phyloP scores from a whole-genome alignment of 2,888 invertebrate genomes.

The Nemotelus pantherinus region DNA sequence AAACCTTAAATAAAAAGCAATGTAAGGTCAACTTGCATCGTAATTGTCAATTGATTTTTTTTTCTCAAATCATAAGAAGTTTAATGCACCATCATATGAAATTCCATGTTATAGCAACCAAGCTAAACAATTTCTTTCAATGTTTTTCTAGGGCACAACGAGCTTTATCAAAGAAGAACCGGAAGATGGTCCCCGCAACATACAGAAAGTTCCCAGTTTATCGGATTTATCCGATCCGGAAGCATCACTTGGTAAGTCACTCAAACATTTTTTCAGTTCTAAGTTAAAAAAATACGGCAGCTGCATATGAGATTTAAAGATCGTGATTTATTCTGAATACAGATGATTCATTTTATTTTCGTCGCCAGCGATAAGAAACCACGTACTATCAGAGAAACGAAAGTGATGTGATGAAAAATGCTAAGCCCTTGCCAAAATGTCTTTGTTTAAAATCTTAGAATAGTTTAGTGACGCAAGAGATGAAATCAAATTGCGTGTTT shows the following conservation, averaged over 20 bases:
- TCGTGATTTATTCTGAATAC: not conserved
- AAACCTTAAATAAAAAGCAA: too few relatives aligned
- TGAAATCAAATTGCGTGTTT: too few relatives aligned
- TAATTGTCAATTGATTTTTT: not conserved
- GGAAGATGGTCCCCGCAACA: slow-evolving; percentile 76
- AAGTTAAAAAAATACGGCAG: not conserved
- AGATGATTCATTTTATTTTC: too few relatives aligned
- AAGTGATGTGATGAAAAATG: too few relatives aligned
- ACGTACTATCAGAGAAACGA: too few relatives aligned
- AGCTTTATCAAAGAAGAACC: slow-evolving; percentile 62
- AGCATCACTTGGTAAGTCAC: slow-evolving; percentile 84
- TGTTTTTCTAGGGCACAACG: slow-evolving; percentile 47
- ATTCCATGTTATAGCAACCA: not conserved
- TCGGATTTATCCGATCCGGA: slow-evolving; percentile 92
- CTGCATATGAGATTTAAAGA: not conserved
- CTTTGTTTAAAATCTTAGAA: too few relatives aligned
- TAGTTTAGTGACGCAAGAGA: too few relatives aligned
- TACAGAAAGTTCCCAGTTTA: slow-evolving; percentile 90
- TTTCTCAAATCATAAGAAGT: not conserved
- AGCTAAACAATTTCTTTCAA: slow-evolving; percentile 2
- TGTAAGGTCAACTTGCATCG: not conserved
- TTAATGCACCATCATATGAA: not conserved
- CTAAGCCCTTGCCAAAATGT: too few relatives aligned
- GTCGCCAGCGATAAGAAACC: too few relatives aligned
- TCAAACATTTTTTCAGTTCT: slow-evolving; percentile 10